Evolutionary conservation across 2,113 vertebrate genomes (phyloP).

Genomic region (Choloepus hoffmanni): DNA sequence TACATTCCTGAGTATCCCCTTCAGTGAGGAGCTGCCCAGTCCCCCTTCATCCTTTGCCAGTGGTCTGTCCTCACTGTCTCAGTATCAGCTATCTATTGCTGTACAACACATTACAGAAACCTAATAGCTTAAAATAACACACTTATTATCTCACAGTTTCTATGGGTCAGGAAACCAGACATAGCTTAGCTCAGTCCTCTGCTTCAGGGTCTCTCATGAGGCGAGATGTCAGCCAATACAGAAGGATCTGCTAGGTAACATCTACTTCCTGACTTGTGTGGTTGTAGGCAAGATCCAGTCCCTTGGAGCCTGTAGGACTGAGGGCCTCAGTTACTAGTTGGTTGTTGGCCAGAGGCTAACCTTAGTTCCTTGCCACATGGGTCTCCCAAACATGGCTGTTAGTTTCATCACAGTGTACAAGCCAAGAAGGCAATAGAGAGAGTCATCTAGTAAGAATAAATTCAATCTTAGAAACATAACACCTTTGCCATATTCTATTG

Average conservation of each 20-base stretch:
- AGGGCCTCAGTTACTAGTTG: not conserved
- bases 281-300: not conserved
- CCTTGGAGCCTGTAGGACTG: not conserved
- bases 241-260: not conserved
- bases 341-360: not conserved
- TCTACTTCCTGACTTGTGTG: not conserved
- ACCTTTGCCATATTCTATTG: not conserved
- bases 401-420: not conserved
- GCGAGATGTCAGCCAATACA: not conserved
- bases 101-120: not conserved
- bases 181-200: not conserved
- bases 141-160: not conserved
- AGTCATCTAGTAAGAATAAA: not conserved
- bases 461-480: not conserved
- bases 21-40: not conserved
- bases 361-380: not conserved
- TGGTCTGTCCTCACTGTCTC: not conserved
- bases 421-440: not conserved
- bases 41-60: not conserved
- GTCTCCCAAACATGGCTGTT: not conserved
- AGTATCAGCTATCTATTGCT: not conserved
- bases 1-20: not conserved
- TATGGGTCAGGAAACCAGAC: not conserved
- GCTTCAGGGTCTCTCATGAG: not conserved
- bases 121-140: not conserved